Evolutionary conservation across 1,140 invertebrate species (phyloP).

Genomic region (Varroa destructor): DNA sequence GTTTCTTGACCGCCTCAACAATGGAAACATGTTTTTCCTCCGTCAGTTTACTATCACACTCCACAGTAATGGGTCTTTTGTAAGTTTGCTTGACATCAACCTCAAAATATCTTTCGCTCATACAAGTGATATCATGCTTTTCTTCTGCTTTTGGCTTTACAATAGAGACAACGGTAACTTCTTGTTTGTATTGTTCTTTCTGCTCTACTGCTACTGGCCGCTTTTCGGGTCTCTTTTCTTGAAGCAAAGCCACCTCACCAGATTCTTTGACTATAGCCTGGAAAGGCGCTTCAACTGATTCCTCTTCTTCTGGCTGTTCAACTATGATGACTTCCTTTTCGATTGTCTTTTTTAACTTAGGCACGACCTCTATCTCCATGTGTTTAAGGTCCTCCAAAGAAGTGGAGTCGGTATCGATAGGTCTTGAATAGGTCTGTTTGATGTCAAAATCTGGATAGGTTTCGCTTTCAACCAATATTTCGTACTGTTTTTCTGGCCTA

Average conservation of each 20-base stretch:
- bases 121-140: slow-evolving; percentile 5
- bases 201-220: background rate
- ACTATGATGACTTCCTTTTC: background rate
- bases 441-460: slow-evolving; percentile 17
- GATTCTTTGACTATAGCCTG: background rate
- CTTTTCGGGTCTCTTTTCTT: background rate
- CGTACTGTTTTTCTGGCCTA: background rate
- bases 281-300: background rate
- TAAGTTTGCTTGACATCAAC: background rate
- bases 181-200: background rate
- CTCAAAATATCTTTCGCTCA: background rate
- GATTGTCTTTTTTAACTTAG: background rate
- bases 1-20: slow-evolving; percentile 10
- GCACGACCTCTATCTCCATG: background rate
- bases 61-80: slow-evolving; percentile 10
- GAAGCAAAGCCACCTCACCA: slow-evolving; percentile 9
- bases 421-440: slow-evolving; percentile 1
- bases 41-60: background rate
- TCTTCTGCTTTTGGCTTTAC: background rate
- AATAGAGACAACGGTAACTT: background rate
- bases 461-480: background rate
- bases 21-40: background rate
- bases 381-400: background rate
- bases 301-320: background rate
- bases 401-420: background rate